Base-by-base conservation (phyloP, 2,113 vertebrate species). In the Mobula birostris region DNA sequence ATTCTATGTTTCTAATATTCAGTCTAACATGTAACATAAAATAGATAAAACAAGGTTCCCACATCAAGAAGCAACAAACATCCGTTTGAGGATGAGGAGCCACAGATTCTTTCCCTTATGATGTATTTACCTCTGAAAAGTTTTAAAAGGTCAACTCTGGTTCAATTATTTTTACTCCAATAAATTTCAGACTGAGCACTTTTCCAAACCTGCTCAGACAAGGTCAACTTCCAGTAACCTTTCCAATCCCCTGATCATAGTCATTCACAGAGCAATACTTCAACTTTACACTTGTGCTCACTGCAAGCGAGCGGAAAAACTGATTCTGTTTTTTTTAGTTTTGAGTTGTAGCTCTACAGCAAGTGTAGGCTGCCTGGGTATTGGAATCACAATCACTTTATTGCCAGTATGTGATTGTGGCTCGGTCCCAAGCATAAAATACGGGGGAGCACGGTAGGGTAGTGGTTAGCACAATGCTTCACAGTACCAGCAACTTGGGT, bases 91-190 rank as follows among this genome's bases (percentile, higher is more conserved):
- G 15, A 32, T 32, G 61, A 32, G 61, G 61, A 66, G 17, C 61
- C 6, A 32, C 85, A 66, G 68, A 72, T 93, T 72, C 11, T 72
- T 74, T 72, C 70, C 40, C 74, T 74, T 48, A 48, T 24, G 27
- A 56, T 76, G 40, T 27, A 74, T 48, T 76, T 56, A 93, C 21
- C 56, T 93, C 56, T 93, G 91, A 74, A 93, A 72, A 21, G 68
- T 93, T 76, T 56, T 74, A 15, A 91, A 93, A 93, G 91, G 70
- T 93, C 74, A 93, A 93, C 68, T 66, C 29, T 74, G 40, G 68
- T 93, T 74, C 91, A 93, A 93, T 93, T 93, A 74, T 93, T 93
- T 93, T 72, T 5, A 74, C 11, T 27, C 9, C 91, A 93, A 76
- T 93, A 93, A 74, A 93, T 93, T 74, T 93, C 70, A 74, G 91